Conservation (phyloP, 2,797 vertebrate genomes). For the Echeneis naucrates region DNA sequence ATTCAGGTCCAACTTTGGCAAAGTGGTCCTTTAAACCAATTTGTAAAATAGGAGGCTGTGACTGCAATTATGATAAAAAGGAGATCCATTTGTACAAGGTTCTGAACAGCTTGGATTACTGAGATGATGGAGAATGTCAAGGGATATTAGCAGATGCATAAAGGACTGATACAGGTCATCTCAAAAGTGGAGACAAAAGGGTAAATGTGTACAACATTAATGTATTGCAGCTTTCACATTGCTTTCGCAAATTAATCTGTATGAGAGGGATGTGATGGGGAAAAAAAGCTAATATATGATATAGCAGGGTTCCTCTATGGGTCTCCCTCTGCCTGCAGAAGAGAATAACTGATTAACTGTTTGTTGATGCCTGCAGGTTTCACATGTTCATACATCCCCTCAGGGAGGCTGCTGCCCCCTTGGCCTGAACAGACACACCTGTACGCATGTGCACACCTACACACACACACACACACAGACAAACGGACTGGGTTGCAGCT, state of each 20-base stretch:
- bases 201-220: not conserved
- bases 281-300: conserved; percentile 41
- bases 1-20: conserved; percentile 9
- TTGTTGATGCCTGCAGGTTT: conserved; percentile 74
- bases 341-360: conserved; percentile 69
- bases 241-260: conserved; percentile 35
- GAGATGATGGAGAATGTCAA: conserved; percentile 42
- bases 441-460: conserved; percentile 12
- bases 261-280: not conserved
- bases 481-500: not conserved
- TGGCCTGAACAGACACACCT: conserved; percentile 42
- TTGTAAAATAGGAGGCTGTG: conserved; percentile 62
- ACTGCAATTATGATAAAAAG: conserved; percentile 78
- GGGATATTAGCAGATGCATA: conserved; percentile 6
- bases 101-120: conserved; percentile 56
- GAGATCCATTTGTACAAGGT: conserved; percentile 69
- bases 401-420: conserved; percentile 56
- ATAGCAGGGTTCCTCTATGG: conserved; percentile 57
- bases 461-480: conserved; percentile 3
- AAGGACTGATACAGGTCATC: conserved; percentile 18
- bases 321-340: conserved; percentile 43
- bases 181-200: conserved; percentile 15
- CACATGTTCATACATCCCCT: conserved; percentile 61
- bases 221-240: conserved; percentile 15
- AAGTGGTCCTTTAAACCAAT: conserved; percentile 44